Evolutionary conservation across 2,888 invertebrate genomes (phyloP).

Genomic region (Eugnorisma glareosa): DNA sequence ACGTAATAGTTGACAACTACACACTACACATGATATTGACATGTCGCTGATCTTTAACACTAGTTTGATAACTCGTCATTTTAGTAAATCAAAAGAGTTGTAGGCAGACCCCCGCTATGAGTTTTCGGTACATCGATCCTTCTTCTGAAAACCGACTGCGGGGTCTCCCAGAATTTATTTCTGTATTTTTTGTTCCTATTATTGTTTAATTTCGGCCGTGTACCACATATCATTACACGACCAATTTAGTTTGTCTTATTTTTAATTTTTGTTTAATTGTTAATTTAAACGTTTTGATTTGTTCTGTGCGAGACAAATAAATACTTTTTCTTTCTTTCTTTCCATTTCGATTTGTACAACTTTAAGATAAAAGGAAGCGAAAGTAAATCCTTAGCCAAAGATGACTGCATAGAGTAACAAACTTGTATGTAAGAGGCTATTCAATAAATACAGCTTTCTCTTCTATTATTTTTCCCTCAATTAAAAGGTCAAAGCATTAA

Average conservation of each 20-base stretch:
- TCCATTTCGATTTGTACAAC: no score
- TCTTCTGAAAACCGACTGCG: background rate
- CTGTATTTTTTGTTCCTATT: no score
- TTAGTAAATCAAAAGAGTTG: background rate
- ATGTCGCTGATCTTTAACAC: background rate
- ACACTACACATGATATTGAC: background rate
- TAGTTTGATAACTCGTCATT: background rate
- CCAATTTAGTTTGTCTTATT: no score
- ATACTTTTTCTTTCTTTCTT: no score
- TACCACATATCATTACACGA: no score
- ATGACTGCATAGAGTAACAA: background rate
- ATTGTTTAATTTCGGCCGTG: no score
- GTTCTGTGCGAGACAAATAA: no score
- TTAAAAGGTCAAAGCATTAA: conserved; percentile 16
- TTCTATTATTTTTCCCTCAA: conserved; percentile 22
- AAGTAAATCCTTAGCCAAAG: background rate
- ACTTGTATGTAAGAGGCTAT: conserved; percentile 7
- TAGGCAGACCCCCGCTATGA: no score
- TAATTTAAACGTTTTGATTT: no score
- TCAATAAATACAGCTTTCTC: background rate
- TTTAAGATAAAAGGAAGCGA: background rate
- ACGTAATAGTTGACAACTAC: background rate
- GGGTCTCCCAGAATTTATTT: background rate
- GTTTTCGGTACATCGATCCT: background rate
- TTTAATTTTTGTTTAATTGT: no score